These are phyloP conservation scores for Prostheceraeus crozeri DNA, from an alignment of 2,888 invertebrate species.

Conservation along the genomic window DNA sequence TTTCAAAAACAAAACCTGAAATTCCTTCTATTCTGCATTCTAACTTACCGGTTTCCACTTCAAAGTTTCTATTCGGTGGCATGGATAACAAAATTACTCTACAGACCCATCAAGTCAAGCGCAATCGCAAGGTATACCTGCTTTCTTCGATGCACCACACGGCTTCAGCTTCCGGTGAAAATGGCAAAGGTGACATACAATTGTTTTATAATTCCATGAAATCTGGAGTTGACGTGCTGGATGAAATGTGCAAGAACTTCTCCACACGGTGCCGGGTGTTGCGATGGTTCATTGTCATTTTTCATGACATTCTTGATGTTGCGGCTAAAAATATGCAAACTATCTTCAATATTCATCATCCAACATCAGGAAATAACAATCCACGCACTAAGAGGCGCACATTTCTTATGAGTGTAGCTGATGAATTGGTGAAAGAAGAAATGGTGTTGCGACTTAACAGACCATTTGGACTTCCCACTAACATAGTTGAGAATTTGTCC, in stretches of 20 bases:
- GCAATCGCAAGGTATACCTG: conserved; percentile 7
- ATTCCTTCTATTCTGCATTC: conserved; percentile 24
- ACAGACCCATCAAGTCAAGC: conserved; percentile 26
- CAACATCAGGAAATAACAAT: not conserved
- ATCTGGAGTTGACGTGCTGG: conserved; percentile 5
- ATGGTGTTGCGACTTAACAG: conserved; percentile 12
- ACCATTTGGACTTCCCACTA: conserved; percentile 16
- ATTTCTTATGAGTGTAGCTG: conserved; percentile 14
- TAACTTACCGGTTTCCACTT: too few species aligned
- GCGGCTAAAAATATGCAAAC: not conserved
- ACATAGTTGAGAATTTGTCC: not conserved
- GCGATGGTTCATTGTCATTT: conserved; percentile 11
- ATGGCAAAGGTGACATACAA: conserved; percentile 25
- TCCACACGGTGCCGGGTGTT: not conserved
- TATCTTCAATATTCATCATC: conserved; percentile 15
- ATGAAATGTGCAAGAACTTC: conserved; percentile 24
- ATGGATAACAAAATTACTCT: conserved; percentile 15
- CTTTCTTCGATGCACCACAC: conserved; percentile 27
- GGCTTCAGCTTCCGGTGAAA: conserved; percentile 7
- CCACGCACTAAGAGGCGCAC: not conserved
- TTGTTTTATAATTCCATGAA: conserved; percentile 24
- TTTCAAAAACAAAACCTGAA: conserved; percentile 6
- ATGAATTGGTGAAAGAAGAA: conserved; percentile 23
- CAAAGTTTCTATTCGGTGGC: conserved; percentile 18
- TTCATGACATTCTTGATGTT: conserved; percentile 16